Evolutionary conservation across 1,140 invertebrate genomes (phyloP).

Genomic region (Leptestheria dahalacensis): DNA sequence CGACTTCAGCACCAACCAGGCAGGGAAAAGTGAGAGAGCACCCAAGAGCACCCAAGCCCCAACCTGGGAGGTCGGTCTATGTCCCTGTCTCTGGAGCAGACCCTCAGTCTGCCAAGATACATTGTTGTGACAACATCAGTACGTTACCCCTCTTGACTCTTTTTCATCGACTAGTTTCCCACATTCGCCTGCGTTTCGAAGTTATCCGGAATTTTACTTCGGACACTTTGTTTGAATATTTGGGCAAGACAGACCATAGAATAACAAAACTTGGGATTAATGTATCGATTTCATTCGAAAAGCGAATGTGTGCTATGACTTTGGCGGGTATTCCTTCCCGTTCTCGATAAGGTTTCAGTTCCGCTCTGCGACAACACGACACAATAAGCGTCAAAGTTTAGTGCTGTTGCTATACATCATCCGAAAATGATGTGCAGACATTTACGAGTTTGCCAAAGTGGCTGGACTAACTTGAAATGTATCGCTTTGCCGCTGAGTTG

Average conservation of each 20-base stretch:
- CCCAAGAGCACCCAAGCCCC: background rate
- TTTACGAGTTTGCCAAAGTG: background rate
- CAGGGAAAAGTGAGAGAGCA: background rate
- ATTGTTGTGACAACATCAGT: slow-evolving; percentile 10
- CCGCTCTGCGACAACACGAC: background rate
- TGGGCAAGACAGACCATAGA: too few species aligned
- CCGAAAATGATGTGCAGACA: background rate
- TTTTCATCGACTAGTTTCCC: too few species aligned
- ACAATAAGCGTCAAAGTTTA: too few species aligned
- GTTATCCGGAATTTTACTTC: too few species aligned
- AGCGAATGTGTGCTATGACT: background rate
- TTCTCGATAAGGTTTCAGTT: background rate
- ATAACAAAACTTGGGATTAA: too few species aligned
- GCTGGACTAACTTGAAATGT: background rate
- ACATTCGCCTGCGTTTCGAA: too few species aligned
- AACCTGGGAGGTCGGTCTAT: slow-evolving; percentile 9
- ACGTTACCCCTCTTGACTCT: too few species aligned
- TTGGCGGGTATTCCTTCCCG: background rate
- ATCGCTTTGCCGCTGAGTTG: background rate
- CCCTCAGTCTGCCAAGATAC: slow-evolving; percentile 9
- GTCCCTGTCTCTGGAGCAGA: background rate
- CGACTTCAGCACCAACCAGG: background rate
- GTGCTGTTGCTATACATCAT: background rate
- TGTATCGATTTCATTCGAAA: too few species aligned
- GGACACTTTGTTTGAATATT: too few species aligned